Conservation (phyloP, 2,113 vertebrate species). For the Oreochromis spilurus region DNA sequence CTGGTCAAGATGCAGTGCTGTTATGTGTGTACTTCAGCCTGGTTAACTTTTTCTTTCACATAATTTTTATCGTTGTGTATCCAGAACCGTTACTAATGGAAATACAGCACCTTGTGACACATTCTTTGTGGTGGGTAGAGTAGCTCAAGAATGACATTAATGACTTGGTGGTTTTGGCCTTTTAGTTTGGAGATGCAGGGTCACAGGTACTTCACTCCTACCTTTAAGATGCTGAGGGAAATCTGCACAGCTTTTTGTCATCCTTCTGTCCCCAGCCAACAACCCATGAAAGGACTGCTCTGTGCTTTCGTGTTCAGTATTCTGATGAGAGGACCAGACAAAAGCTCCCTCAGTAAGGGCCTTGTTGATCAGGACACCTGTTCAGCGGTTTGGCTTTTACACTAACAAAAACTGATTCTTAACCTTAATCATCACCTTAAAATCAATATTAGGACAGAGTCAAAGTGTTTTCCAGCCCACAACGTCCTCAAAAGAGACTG, state of each 20-base stretch:
- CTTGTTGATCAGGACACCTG: background rate
- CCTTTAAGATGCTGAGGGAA: background rate
- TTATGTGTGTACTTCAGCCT: background rate
- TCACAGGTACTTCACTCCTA: background rate
- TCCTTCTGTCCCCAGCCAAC: background rate
- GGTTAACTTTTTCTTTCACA: background rate
- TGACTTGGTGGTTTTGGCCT: background rate
- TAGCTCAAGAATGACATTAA: background rate
- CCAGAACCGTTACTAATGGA: background rate
- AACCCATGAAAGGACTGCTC: background rate
- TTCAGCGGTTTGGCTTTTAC: background rate
- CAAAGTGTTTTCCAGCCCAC: background rate
- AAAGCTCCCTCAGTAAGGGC: background rate
- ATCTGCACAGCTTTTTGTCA: background rate
- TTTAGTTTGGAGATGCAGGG: background rate
- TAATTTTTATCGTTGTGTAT: background rate
- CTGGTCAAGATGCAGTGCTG: background rate
- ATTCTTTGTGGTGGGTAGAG: background rate
- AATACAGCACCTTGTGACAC: background rate
- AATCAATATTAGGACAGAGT: background rate
- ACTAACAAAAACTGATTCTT: background rate
- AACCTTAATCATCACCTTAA: background rate
- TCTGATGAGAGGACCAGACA: background rate
- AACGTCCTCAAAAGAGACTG: background rate
- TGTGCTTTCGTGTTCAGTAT: background rate